Conservation (phyloP, 2,797 vertebrate genomes). For the Myotis daubentonii region DNA sequence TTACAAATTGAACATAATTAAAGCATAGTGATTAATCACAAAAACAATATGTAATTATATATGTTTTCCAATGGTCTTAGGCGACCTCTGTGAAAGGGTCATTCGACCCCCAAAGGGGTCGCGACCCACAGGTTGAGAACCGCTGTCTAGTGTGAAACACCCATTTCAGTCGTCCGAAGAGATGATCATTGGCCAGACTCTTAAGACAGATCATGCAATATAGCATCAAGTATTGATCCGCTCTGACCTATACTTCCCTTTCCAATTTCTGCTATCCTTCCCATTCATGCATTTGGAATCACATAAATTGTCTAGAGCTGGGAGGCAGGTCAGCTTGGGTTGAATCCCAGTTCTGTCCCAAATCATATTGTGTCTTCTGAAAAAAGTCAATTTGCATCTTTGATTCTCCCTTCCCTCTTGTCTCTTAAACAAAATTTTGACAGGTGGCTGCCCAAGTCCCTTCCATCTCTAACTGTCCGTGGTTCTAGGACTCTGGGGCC, state of each 20-base stretch:
- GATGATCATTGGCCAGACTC: rapidly evolving
- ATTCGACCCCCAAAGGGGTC: no score
- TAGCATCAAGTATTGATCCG: rapidly evolving
- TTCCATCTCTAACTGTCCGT: neutral
- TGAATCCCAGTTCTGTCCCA: no score
- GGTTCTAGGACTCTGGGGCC: no score
- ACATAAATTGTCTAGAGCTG: neutral
- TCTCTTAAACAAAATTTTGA: neutral
- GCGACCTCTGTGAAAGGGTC: no score
- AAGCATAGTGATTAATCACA: no score
- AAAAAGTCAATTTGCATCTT: neutral
- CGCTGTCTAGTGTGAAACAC: neutral
- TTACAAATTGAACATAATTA: no score
- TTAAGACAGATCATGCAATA: neutral
- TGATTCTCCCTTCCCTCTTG: neutral
- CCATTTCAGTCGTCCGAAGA: neutral
- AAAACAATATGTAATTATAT: no score
- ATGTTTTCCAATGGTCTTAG: no score
- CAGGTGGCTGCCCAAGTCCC: neutral
- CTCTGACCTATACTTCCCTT: rapidly evolving
- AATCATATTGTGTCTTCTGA: rapidly evolving
- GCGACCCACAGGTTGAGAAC: no score
- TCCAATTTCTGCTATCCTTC: neutral
- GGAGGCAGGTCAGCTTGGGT: neutral
- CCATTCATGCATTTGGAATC: rapidly evolving